phyloP scores from a whole-genome alignment of 2,888 invertebrate species.

The Gandaritis pyraliata region DNA sequence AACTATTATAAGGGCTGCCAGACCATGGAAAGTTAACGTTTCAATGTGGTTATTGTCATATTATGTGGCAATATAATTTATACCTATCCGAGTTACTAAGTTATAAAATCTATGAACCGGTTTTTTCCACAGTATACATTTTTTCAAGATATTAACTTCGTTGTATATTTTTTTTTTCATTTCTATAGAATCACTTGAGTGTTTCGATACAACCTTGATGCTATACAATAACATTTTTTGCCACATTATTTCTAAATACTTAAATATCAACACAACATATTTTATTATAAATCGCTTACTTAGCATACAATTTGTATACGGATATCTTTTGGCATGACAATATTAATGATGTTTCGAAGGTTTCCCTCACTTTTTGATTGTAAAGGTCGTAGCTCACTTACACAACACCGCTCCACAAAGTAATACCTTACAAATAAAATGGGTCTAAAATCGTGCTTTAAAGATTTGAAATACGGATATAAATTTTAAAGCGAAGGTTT shows the following conservation, averaged over 20 bases:
- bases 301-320: slow-evolving; percentile 5
- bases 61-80: slow-evolving; percentile 31
- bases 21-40: slow-evolving; percentile 62
- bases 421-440: too few species aligned
- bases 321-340: background rate
- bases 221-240: slow-evolving; percentile 12
- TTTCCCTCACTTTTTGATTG: background rate
- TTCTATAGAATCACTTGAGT: slow-evolving; percentile 5
- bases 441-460: too few species aligned
- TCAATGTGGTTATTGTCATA: slow-evolving; percentile 40
- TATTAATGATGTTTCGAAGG: slow-evolving; percentile 1
- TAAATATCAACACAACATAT: slow-evolving; percentile 9
- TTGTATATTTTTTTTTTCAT: background rate
- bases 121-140: background rate
- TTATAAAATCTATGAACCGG: slow-evolving; percentile 4
- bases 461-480: too few species aligned
- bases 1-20: slow-evolving; percentile 60
- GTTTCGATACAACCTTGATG: slow-evolving; percentile 19
- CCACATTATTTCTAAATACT: slow-evolving; percentile 9
- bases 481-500: background rate
- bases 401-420: too few species aligned
- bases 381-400: too few species aligned
- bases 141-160: slow-evolving; percentile 2
- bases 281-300: background rate
- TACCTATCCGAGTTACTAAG: slow-evolving; percentile 11